Conservation (phyloP, 2,797 vertebrate species). For the Peromyscus nudipes region DNA sequence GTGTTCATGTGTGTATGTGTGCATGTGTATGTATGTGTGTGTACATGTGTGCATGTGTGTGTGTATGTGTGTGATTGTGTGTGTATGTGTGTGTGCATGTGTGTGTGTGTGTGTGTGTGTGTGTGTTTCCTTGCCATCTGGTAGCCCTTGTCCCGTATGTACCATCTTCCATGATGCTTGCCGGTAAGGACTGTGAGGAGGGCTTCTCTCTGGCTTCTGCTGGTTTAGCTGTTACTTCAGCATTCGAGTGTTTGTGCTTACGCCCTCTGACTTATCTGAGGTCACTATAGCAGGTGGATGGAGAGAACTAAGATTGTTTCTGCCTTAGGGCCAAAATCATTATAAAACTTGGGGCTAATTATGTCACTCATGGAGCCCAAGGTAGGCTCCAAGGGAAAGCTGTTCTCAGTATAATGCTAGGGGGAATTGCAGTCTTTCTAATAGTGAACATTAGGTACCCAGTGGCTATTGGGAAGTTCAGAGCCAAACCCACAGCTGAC, state of each 20-base stretch:
- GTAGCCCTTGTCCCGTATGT: fast-evolving
- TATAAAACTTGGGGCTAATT: background rate
- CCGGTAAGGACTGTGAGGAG: fast-evolving
- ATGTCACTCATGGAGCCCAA: background rate
- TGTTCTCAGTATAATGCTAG: background rate
- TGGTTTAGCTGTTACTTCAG: fast-evolving
- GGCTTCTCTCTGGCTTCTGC: fast-evolving
- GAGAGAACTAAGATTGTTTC: background rate
- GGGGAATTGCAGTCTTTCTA: background rate
- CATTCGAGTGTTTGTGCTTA: background rate
- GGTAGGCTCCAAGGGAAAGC: background rate
- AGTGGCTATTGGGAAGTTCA: background rate
- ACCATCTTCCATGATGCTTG: fast-evolving
- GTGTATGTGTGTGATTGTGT: fast-evolving
- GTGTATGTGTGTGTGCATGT: fast-evolving
- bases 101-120: fast-evolving
- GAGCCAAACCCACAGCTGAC: background rate
- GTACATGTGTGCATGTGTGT: fast-evolving
- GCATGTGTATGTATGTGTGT: background rate
- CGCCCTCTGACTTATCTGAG: background rate
- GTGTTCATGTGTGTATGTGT: fast-evolving
- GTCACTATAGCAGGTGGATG: background rate
- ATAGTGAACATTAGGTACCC: background rate
- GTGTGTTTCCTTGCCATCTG: background rate
- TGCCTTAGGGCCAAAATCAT: background rate